Conservation (phyloP, 2,113 vertebrate species). For the Phocoena sinus region DNA sequence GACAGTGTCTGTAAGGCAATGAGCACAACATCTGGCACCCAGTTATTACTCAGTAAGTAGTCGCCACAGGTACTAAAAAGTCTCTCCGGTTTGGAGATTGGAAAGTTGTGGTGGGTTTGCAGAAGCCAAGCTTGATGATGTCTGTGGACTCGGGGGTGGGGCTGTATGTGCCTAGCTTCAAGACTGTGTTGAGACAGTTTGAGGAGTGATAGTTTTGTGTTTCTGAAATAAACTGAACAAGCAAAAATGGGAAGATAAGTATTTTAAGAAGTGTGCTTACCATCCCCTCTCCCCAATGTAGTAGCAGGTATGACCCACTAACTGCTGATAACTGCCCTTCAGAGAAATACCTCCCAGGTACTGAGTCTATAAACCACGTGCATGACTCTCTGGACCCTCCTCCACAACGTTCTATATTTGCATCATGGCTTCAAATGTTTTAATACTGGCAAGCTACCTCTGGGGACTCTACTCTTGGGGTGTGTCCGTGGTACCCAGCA, state of each 20-base stretch:
- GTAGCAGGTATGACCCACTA: neutral
- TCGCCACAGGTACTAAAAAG: neutral
- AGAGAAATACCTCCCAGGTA: neutral
- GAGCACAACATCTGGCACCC: neutral
- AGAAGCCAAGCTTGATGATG: neutral
- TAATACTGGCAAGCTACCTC: neutral
- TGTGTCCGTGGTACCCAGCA: neutral
- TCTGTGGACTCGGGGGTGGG: neutral
- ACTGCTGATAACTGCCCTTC: neutral
- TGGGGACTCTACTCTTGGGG: neutral
- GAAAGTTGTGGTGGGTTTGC: neutral
- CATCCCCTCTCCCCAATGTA: neutral
- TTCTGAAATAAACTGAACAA: neutral
- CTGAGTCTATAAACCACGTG: neutral
- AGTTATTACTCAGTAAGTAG: neutral
- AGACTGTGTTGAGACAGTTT: neutral
- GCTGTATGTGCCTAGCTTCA: neutral
- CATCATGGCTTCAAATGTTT: neutral
- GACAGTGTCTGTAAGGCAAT: neutral
- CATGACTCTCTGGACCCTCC: neutral
- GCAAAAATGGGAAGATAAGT: neutral
- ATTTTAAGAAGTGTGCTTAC: neutral
- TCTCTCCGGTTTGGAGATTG: neutral
- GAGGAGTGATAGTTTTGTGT: neutral
- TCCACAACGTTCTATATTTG: accelerated